Evolutionary conservation across 2,797 vertebrate genomes (phyloP).

Genomic region (Pampus argenteus): DNA sequence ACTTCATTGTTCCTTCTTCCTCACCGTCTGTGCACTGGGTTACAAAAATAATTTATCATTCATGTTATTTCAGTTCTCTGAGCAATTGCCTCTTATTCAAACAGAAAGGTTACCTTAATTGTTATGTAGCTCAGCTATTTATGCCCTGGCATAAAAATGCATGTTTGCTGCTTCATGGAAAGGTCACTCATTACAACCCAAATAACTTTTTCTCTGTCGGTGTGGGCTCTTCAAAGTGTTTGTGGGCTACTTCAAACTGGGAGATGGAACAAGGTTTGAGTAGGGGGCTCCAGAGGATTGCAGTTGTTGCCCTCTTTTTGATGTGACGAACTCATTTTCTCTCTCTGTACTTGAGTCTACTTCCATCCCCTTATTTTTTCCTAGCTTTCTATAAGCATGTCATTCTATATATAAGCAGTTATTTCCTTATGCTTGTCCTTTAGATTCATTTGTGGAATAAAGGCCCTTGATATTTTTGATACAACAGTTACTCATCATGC

Average conservation of each 20-base stretch:
- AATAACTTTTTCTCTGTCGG: slow-evolving; percentile 78
- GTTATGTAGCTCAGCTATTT: slow-evolving; percentile 89
- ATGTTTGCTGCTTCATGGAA: slow-evolving; percentile 83
- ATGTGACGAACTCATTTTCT: slow-evolving; percentile 64
- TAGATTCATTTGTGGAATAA: too few species aligned
- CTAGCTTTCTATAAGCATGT: background rate
- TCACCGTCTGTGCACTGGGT: slow-evolving; percentile 78
- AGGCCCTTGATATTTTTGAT: too few species aligned
- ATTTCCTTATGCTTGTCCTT: too few species aligned
- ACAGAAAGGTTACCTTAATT: slow-evolving; percentile 89
- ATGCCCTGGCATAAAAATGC: slow-evolving; percentile 85
- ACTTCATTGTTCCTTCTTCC: slow-evolving; percentile 78
- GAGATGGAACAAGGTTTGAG: slow-evolving; percentile 73
- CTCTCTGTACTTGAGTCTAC: slow-evolving; percentile 12
- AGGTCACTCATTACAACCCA: slow-evolving; percentile 86
- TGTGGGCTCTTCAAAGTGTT: slow-evolving; percentile 69
- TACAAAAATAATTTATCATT: slow-evolving; percentile 88
- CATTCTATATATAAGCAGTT: too few species aligned
- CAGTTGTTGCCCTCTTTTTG: slow-evolving; percentile 55
- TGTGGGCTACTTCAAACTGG: slow-evolving; percentile 73
- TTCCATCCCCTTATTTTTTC: background rate
- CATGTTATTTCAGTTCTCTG: slow-evolving; percentile 85
- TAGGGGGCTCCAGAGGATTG: slow-evolving; percentile 64
- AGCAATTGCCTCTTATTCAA: slow-evolving; percentile 88
- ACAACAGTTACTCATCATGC: too few species aligned